Conservation (phyloP, 2,888 invertebrate species). For the Bursaphelenchus okinawaensis region DNA sequence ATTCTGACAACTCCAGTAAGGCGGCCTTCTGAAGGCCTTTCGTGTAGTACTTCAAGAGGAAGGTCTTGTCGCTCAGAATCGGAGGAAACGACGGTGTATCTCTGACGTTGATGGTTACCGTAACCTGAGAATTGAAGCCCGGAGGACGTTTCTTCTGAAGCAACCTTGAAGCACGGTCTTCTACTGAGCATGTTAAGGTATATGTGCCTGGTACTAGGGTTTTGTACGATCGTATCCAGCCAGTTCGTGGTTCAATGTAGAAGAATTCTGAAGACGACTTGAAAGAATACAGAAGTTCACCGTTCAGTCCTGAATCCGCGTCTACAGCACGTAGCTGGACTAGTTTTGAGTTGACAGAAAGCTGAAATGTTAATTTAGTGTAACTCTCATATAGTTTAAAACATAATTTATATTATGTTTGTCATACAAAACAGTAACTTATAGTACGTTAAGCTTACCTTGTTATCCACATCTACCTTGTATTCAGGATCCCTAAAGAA, state of each 20-base stretch:
- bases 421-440: neutral
- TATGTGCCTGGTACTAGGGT: constrained; percentile 34
- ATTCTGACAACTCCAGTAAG: constrained; percentile 10
- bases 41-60: constrained; percentile 10
- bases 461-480: constrained; percentile 10
- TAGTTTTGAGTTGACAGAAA: constrained; percentile 35
- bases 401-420: constrained; percentile 2
- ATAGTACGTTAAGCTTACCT: constrained; percentile 5
- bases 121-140: constrained; percentile 11
- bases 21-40: constrained; percentile 18
- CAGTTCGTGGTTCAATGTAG: constrained; percentile 65
- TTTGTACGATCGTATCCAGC: constrained; percentile 42
- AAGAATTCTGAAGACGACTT: constrained; percentile 67
- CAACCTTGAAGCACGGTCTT: constrained; percentile 48
- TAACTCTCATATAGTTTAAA: neutral
- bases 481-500: constrained; percentile 19
- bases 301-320: constrained; percentile 89
- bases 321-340: constrained; percentile 73
- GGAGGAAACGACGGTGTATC: neutral
- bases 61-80: neutral
- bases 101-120: constrained; percentile 19
- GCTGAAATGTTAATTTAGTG: constrained; percentile 30
- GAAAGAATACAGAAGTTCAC: constrained; percentile 92
- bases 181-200: constrained; percentile 35
- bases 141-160: constrained; percentile 32